Base-by-base conservation (phyloP, 1,140 invertebrate species). In the Drosophila sucinea region DNA sequence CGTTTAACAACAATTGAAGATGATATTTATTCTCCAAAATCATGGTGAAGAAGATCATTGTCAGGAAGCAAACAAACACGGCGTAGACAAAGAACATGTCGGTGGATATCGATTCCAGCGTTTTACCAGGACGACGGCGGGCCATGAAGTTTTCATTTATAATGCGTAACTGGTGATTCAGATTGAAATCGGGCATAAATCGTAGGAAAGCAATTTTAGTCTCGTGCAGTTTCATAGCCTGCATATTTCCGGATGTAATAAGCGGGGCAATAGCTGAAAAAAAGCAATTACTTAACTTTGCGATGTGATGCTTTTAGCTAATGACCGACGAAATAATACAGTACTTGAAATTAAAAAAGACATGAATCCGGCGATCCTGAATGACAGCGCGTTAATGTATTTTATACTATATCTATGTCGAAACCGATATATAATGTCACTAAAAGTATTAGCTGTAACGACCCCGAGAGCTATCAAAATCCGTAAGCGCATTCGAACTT, bases 101-200 rank as follows among this genome's bases (percentile, higher is more conserved):
- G 1, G 75, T 67, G 29, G 60, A 60, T 10, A 71, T 30, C 1
- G 68, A n/a, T 11, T 51, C 8, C 0, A 44, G 54, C 29, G 60
- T 29, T 69, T 64, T 25, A 11, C 60, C 55, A 1, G 47, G 17
- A 30, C 70, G 56, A 6, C 73, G 60, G 5, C 73, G 66, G 0
- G 62, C 69, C 55, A 91, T 77, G 1, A 92, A 81, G 29, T 89
- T 81, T 51, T 92, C 91, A 54, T 92, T 92, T n/a, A 92, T 89
- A 4, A 89, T 60, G 23, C 85, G 80, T 8, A 92, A 44, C 58
- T 92, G 91, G 51, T 92, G 91, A 44, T 91, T 91, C 17, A 92
- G 67, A 75, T 90, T 90, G 5, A 91, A 92, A 60, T 92, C 91
- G 11, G 91, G 91, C 3, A 92, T 44, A 17, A 91, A 73, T 29